Base-by-base conservation (phyloP, 2,797 vertebrate genomes). In the Oryzias dopingdopingensis region DNA sequence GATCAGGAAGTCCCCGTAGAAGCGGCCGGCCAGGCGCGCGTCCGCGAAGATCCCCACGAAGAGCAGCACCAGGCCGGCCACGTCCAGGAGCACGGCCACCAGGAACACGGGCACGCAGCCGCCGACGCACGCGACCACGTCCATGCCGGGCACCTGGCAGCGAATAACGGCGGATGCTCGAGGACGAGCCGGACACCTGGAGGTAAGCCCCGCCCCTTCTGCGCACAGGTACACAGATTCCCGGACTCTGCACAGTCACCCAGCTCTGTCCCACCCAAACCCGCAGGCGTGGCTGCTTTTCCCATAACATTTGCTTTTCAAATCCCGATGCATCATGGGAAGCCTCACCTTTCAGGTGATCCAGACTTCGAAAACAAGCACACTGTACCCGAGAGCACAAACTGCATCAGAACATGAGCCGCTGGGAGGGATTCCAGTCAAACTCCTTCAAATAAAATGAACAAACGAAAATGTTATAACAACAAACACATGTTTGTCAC, bases 1-100 rank as follows among this genome's bases (percentile, higher is more conserved):
- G 77, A 93, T 89, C 5, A 94, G 57, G 56, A 93, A 93, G 72
- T 94, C 93, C 0, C 92, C 92, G 12, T 92, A 92, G 3, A 88
- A 90, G 20, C 63, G 72, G 1, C 82, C 90, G 2, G 52, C n/a
- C 16, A 79, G 0, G 49, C 81, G 80, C 74, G 90, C 22, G 60
- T 90, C 46, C 20, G 66, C 90, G 77, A 91, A 91, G 3, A 94
- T 81, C 1, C 93, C 93, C 23, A 90, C 14, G 42, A 93, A 77
- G 0, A 94, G 72, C 14, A 94, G 14, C 0, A 83, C 1, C 1
- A 93, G 2, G 0, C 92, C 93, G n/a, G 67, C 0, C 0, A 81
- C 3, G 44, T 93, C 92, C 2, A 90, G 76, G 0, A 7, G 0
- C 0, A 91, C 0, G 1, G 90, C 92, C 16, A 81, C 0, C 2